Base-by-base conservation (phyloP, 2,797 vertebrate species). In the Betta splendens region DNA sequence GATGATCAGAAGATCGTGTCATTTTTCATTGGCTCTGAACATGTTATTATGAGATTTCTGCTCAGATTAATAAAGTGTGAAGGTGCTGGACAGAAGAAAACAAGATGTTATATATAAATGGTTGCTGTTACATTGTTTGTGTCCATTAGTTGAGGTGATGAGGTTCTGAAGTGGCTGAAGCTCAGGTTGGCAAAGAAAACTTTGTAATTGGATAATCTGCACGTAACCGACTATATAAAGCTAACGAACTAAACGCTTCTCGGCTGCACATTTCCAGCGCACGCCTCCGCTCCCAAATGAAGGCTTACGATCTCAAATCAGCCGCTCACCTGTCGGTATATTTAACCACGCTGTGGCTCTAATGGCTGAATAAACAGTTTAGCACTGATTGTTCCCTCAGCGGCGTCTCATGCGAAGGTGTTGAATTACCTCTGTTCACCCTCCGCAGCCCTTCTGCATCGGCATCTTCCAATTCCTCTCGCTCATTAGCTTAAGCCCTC, bases 361-460 rank as follows among this genome's bases (percentile, higher is more conserved):
- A 82, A 88, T 86, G 77, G 74, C 62, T 69, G 64, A 75, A 70
- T 89, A 89, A 90, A 78, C 77, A 66, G 49, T 85, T 90, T 85
- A 90, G 84, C 74, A 67, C 62, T 61, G 84, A 87, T 89, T 79
- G 78, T 73, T 85, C 80, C 74, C 79, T 69, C 68, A 42, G 69
- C 69, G 58, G 65, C 71, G 21, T 71, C 77, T 79, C 77, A 54
- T 47, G 60, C 6, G 43, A 49, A 70, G 83, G 85, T 84, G 77
- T 87, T 35, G 73, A 79, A 80, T 89, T 86, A 85, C 87, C 50
- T 73, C 52, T 10, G 47, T 62, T 56, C 61, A 21, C 50, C 63
- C 61, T 72, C 51, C 57, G 56, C 64, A 75, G 63, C 64, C 69
- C 25, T 37, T 16, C 58, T 23, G 61, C 64, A 35, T 47, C 70